Percentiles rank a stretch among this genome's conserved stretches.
phyloP scores from a whole-genome alignment of 1,140 invertebrate genomes.

The Drosophila albomicans region DNA sequence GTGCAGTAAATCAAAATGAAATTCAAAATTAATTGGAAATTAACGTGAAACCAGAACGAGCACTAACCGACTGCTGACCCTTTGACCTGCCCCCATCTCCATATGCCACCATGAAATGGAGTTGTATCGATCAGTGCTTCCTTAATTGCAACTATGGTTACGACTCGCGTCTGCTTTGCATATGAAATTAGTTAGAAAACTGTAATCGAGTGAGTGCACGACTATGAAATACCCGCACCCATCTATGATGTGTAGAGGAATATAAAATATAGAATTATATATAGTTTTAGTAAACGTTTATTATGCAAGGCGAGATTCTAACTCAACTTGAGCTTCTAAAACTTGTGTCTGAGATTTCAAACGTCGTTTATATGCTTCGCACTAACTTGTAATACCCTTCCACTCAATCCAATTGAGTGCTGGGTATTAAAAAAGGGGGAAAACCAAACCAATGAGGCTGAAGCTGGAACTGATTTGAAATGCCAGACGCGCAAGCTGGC shows the following conservation, averaged over 20 bases:
- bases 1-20: conserved; percentile 5
- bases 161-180: not conserved
- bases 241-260: too few species aligned
- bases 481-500: conserved; percentile 29
- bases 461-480: conserved; percentile 40
- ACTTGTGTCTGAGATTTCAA: too few species aligned
- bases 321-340: too few species aligned
- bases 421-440: not conserved
- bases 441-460: not conserved
- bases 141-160: conserved; percentile 5
- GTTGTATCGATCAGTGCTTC: not conserved
- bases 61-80: not conserved
- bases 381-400: too few species aligned
- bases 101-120: not conserved
- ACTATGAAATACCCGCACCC: not conserved
- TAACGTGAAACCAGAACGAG: not conserved
- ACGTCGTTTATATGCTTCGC: too few species aligned
- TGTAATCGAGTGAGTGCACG: too few species aligned
- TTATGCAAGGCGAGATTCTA: too few species aligned
- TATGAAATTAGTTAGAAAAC: not conserved
- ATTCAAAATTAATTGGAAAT: conserved; percentile 3
- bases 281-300: too few species aligned
- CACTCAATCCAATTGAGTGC: too few species aligned
- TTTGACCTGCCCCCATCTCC: not conserved
- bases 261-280: too few species aligned